Conservation (phyloP, 2,797 vertebrate genomes). For the Manis pentadactyla region DNA sequence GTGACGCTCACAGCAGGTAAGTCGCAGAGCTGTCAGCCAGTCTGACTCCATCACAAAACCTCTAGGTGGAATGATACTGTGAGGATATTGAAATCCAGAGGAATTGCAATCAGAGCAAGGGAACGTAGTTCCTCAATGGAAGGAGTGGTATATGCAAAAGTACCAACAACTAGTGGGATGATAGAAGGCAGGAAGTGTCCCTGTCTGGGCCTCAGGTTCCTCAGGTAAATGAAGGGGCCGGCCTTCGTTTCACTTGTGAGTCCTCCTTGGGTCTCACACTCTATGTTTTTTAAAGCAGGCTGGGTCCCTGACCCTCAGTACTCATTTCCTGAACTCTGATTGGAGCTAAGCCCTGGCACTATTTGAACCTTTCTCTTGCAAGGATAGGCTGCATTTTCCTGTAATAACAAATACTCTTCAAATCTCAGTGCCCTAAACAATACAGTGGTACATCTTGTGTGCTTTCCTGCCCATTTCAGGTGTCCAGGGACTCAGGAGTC, state of each 20-base stretch:
- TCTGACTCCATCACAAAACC: slow-evolving; percentile 8
- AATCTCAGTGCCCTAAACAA: neutral
- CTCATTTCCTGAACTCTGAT: neutral
- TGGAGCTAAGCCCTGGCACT: neutral
- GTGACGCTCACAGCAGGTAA: neutral
- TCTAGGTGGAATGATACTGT: neutral
- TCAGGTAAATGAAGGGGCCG: neutral
- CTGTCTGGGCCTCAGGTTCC: neutral
- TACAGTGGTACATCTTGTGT: neutral
- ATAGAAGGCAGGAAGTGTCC: neutral
- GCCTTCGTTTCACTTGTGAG: neutral
- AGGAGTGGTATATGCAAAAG: neutral
- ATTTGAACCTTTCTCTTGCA: neutral
- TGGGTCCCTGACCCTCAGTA: neutral
- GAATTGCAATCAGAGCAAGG: neutral
- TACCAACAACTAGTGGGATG: neutral
- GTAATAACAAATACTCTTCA: neutral
- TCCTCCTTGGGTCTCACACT: neutral
- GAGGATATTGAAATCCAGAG: neutral
- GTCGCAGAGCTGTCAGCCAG: neutral
- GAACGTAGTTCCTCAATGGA: neutral
- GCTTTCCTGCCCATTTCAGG: neutral
- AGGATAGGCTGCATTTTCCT: neutral
- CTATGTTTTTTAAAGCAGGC: neutral
- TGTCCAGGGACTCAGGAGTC: neutral